These are phyloP conservation scores for Leptinotarsa haldemani DNA, from an alignment of 2,888 invertebrate genomes.

Conservation along the genomic window DNA sequence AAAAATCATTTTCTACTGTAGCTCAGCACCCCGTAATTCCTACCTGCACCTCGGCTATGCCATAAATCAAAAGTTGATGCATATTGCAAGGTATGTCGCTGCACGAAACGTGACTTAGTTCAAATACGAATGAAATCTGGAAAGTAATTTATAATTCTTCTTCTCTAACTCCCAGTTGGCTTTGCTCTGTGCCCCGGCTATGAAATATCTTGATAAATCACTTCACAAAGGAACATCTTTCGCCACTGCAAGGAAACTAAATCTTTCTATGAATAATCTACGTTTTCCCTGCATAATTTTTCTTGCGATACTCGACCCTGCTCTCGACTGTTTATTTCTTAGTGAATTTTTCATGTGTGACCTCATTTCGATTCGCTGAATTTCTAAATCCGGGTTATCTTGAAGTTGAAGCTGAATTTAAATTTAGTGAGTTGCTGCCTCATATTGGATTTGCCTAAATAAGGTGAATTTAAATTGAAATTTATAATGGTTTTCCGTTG, in stretches of 20 bases:
- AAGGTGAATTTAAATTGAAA: conserved; percentile 42
- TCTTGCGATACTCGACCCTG: conserved; percentile 22
- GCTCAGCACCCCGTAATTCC: no score
- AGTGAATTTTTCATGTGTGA: conserved; percentile 35
- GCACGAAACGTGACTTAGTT: background rate
- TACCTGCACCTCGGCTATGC: no score
- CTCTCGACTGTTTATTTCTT: conserved; percentile 32
- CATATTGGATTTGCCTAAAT: conserved; percentile 39
- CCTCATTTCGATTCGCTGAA: conserved; percentile 22
- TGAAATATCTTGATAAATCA: conserved; percentile 39
- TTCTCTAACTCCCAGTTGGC: conserved; percentile 25
- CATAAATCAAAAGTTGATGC: background rate
- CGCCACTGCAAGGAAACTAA: conserved; percentile 31
- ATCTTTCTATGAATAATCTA: conserved; percentile 39
- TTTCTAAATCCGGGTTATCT: conserved; percentile 30
- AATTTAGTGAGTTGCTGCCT: conserved; percentile 31
- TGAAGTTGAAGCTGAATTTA: conserved; percentile 25
- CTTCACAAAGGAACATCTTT: conserved; percentile 31
- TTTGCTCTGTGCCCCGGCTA: conserved; percentile 28
- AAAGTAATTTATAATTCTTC: conserved; percentile 11
- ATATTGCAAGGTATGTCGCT: background rate
- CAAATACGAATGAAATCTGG: background rate
- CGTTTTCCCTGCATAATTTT: conserved; percentile 28
- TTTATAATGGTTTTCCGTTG: conserved; percentile 35
- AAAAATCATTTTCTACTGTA: no score